A percentile compares a stretch with the other conserved stretches of the same genome.
Conservation (phyloP, 2,113 vertebrate species). For the Centrocercus urophasianus region DNA sequence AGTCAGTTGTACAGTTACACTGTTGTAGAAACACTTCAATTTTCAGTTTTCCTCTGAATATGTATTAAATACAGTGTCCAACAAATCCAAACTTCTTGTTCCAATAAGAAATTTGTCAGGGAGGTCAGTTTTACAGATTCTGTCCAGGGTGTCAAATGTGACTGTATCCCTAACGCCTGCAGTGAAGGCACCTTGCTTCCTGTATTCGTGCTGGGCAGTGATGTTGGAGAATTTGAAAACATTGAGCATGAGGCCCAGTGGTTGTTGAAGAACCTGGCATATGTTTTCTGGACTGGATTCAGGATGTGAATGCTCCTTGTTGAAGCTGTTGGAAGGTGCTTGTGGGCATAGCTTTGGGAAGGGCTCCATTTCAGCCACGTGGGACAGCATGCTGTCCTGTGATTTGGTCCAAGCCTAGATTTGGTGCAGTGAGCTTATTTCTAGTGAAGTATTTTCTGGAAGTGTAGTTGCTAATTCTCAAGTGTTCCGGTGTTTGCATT, state of each 20-base stretch:
- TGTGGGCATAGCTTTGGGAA: background rate
- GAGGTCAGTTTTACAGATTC: background rate
- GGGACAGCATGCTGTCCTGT: background rate
- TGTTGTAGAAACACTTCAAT: background rate
- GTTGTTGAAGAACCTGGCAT: background rate
- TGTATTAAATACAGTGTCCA: background rate
- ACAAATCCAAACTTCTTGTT: background rate
- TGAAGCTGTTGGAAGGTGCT: background rate
- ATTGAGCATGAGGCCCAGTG: accelerated
- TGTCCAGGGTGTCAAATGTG: background rate
- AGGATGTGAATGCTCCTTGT: background rate
- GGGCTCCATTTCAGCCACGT: background rate
- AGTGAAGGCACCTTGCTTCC: background rate
- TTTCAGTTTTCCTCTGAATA: background rate
- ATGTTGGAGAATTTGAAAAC: background rate
- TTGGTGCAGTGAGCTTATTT: background rate
- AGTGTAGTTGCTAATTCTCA: background rate
- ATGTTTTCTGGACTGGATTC: background rate
- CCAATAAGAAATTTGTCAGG: background rate
- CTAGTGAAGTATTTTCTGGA: background rate
- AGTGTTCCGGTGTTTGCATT: background rate
- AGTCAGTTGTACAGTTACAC: background rate
- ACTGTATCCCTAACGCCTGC: accelerated
- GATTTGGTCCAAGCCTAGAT: background rate
- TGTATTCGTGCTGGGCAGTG: accelerated